Conservation (phyloP, 2,113 vertebrate species). For the Guaruba guarouba region DNA sequence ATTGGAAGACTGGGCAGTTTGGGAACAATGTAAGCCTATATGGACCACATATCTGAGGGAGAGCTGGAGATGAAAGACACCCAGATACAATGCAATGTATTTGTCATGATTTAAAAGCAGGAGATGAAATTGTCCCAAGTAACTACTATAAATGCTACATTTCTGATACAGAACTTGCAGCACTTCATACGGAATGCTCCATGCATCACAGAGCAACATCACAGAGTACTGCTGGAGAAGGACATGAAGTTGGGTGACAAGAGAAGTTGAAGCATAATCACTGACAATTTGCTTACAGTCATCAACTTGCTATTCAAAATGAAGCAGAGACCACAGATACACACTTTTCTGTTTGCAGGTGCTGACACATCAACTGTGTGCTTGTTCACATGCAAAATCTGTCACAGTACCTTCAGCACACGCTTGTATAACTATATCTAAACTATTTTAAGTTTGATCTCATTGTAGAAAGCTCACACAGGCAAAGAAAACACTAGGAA, state of each 20-base stretch:
- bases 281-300: neutral
- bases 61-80: conserved; percentile 5
- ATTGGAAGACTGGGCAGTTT: neutral
- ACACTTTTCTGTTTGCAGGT: neutral
- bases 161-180: neutral
- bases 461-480: neutral
- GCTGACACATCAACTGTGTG: neutral
- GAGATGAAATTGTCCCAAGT: conserved; percentile 6
- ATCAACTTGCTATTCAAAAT: neutral
- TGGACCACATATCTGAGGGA: neutral
- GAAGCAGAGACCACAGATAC: neutral
- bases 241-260: neutral
- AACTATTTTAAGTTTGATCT: neutral
- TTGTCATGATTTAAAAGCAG: conserved; percentile 31
- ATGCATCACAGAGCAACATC: neutral
- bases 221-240: neutral
- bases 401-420: neutral
- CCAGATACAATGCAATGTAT: neutral
- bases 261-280: neutral
- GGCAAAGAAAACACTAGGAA: neutral
- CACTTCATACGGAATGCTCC: neutral
- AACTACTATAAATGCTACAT: neutral
- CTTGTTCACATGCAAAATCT: neutral
- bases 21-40: neutral
- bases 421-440: neutral